Evolutionary conservation across 2,113 vertebrate genomes (phyloP), one percentile per base, ranked within the genome.

Genomic region (Calypte anna): DNA sequence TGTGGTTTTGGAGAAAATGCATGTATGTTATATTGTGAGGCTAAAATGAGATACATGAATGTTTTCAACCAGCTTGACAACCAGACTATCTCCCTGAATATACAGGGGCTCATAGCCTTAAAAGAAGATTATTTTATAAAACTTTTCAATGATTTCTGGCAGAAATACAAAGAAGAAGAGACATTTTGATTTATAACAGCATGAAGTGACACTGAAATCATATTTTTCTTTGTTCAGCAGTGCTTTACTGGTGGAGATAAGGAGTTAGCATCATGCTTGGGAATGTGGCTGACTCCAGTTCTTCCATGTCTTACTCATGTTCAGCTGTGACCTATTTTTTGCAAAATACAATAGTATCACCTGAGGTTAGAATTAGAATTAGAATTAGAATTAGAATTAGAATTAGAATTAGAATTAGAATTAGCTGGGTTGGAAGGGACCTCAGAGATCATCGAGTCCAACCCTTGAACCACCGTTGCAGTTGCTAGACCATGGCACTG

Each of bases 1-100:
- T 55, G 27, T 48, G 82, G 87, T 96, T 93, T 92, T 84, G 31
- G 27, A 76, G 59, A 73, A 94, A 88, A 77, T 51, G 21, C 7
- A 12, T 53, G 31, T 54, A 10, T 64, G 9, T 86, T 59, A 58
- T 21, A 53, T 43, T 78, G 51, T 50, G 76, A 91, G 21, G 69
- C 83, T 76, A 75, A 74, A 86, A 81, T 92, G 57, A 84, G 61
- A 53, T 86, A 83, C 33, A 82, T 23, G 12, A 73, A 58, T 62
- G 38, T 58, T 86, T 81, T 70, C 70, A 82, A 78, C 73, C 36
- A 44, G 88, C 80, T 57, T 86, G 73, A 93, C 55, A 91, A 82
- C 9, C 48, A 83, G 82, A 69, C 59, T 40, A 66, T 80, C 67
- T 93, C 31, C 20, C 31, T 70, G 67, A 51, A 67, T 72, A 48